phyloP scores from a whole-genome alignment of 2,888 invertebrate genomes.

The Mantis religiosa region DNA sequence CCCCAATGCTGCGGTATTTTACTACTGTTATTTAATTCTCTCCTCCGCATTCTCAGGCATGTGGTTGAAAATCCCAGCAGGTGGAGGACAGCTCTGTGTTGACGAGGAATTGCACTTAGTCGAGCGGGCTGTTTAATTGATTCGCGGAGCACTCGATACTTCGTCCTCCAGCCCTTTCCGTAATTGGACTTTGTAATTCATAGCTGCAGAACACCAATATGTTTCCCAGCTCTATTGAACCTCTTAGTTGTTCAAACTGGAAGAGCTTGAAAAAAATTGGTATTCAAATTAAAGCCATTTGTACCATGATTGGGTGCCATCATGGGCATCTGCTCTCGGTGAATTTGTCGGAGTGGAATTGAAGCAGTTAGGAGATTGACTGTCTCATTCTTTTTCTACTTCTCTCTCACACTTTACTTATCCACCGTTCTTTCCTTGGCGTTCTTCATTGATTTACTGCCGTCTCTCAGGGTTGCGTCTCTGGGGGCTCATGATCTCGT shows the following conservation, averaged over 20 bases:
- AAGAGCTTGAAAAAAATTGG: not conserved
- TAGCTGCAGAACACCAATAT: not conserved
- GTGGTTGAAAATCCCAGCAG: not conserved
- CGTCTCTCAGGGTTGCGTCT: not conserved
- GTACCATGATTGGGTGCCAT: not conserved
- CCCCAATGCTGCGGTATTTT: too few species aligned
- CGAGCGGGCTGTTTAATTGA: not conserved
- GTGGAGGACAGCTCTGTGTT: not conserved
- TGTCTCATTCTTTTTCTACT: not conserved
- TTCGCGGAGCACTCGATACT: not conserved
- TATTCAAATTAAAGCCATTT: not conserved
- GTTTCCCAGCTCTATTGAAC: not conserved
- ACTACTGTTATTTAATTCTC: not conserved
- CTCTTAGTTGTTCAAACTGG: not conserved
- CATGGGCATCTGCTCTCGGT: not conserved
- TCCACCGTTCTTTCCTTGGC: not conserved
- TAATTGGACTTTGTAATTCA: not conserved
- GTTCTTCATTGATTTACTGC: not conserved
- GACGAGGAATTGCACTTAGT: slow-evolving; percentile 4
- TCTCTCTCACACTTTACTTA: not conserved
- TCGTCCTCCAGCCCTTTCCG: not conserved
- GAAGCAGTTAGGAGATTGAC: not conserved
- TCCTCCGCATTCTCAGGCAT: not conserved
- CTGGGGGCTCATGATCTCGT: not conserved
- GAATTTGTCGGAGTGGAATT: not conserved